Conservation (phyloP, 2,888 invertebrate genomes). For the Caradrina clavipalpis region DNA sequence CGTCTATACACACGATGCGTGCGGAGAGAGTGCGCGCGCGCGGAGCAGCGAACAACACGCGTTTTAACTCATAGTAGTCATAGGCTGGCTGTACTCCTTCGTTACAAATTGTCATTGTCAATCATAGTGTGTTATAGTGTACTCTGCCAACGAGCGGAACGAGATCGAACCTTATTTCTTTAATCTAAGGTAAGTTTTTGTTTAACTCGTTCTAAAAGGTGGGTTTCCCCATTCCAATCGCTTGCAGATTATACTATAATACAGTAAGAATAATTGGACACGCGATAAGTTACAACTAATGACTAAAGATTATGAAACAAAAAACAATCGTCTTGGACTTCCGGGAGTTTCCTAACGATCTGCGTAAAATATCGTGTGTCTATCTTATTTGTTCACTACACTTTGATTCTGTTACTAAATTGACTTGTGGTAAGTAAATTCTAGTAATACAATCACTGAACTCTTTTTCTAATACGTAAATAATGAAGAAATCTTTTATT, state of each 20-base stretch:
- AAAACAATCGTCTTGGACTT: not conserved
- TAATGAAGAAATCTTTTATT: not conserved
- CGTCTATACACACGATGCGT: conserved; percentile 64
- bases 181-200: not conserved
- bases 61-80: conserved; percentile 66
- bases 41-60: conserved; percentile 74
- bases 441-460: conserved; percentile 13
- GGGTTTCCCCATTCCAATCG: conserved; percentile 8
- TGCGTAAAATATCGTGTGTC: conserved; percentile 23
- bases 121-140: conserved; percentile 52
- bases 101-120: conserved; percentile 69
- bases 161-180: not conserved
- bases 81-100: conserved; percentile 88
- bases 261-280: conserved; percentile 7
- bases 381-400: conserved; percentile 21
- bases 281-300: conserved; percentile 2
- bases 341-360: not conserved
- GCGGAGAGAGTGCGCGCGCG: conserved; percentile 66
- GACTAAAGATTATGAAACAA: not conserved
- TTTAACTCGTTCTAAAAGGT: not conserved
- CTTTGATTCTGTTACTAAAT: conserved; percentile 24
- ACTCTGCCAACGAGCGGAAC: conserved; percentile 9
- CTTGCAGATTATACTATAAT: conserved; percentile 27
- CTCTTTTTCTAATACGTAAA: not conserved
- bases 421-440: conserved; percentile 13